A percentile compares a stretch with the other conserved stretches of the same genome.
These are phyloP conservation scores for Dolichomitus sp. DNA, from an alignment of 2,888 invertebrate genomes.

Conservation along the genomic window DNA sequence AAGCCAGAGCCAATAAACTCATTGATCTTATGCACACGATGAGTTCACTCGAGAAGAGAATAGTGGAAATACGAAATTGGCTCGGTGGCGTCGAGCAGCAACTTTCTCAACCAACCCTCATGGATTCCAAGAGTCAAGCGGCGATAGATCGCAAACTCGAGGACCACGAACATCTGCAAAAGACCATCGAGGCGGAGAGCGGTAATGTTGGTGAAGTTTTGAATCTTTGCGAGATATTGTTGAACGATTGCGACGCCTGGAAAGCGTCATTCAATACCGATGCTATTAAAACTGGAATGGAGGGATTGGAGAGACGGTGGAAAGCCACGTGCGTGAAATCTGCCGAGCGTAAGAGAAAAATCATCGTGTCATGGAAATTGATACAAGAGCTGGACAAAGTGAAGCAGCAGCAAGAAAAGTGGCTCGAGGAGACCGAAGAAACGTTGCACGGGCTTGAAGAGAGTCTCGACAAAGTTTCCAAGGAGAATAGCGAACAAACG, in stretches of 20 bases:
- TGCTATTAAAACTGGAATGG: conserved; percentile 89
- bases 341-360: conserved; percentile 90
- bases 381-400: conserved; percentile 88
- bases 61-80: conserved; percentile 91
- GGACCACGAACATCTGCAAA: conserved; percentile 92
- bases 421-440: conserved; percentile 90
- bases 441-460: conserved; percentile 89
- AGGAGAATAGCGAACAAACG: conserved; percentile 88
- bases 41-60: conserved; percentile 90
- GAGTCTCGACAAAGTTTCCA: conserved; percentile 87
- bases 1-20: conserved; percentile 91
- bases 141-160: conserved; percentile 90
- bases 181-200: conserved; percentile 92
- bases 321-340: conserved; percentile 92
- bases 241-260: conserved; percentile 92
- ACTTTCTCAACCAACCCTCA: conserved; percentile 90
- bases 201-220: conserved; percentile 92
- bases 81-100: conserved; percentile 91
- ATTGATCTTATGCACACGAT: conserved; percentile 91
- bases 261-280: conserved; percentile 91
- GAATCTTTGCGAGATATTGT: conserved; percentile 92
- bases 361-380: conserved; percentile 89
- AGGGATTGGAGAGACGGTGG: conserved; percentile 93
- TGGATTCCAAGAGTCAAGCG: conserved; percentile 90
- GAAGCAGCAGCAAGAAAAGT: conserved; percentile 88